Conservation (phyloP, 2,113 vertebrate genomes). For the Clarias macrocephalus region DNA sequence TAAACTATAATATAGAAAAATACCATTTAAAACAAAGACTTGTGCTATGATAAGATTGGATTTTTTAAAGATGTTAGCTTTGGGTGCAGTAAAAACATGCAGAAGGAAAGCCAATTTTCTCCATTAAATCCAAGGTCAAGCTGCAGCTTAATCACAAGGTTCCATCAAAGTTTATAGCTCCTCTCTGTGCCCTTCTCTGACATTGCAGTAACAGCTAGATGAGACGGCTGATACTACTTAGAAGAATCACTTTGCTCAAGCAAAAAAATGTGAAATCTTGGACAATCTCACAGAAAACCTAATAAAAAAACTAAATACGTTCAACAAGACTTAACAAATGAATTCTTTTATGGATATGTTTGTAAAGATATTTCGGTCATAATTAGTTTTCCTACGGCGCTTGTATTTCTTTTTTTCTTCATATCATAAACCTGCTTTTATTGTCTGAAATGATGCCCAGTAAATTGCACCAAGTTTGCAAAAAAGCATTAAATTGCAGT, state of each 20-base stretch:
- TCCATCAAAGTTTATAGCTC: neutral
- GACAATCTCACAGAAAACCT: neutral
- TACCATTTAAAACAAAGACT: neutral
- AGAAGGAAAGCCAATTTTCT: neutral
- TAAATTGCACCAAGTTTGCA: neutral
- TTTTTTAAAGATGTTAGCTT: too few species aligned
- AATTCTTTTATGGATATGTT: neutral
- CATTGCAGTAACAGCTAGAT: conserved; percentile 18
- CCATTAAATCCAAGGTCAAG: neutral
- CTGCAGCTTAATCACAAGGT: conserved; percentile 4
- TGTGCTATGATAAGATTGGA: neutral
- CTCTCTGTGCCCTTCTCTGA: conserved; percentile 4
- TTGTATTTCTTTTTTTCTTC: neutral
- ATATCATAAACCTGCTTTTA: neutral
- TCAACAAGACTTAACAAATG: neutral
- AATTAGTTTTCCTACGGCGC: neutral
- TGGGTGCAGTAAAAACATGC: neutral
- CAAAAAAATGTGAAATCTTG: conserved; percentile 8
- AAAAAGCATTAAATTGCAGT: neutral
- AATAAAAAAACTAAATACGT: neutral
- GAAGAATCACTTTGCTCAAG: neutral
- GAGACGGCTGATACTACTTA: neutral
- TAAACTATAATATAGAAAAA: neutral
- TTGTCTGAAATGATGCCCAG: neutral
- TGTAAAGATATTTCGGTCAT: neutral